phyloP scores from a whole-genome alignment of 2,113 vertebrate genomes.

The Albula goreensis region DNA sequence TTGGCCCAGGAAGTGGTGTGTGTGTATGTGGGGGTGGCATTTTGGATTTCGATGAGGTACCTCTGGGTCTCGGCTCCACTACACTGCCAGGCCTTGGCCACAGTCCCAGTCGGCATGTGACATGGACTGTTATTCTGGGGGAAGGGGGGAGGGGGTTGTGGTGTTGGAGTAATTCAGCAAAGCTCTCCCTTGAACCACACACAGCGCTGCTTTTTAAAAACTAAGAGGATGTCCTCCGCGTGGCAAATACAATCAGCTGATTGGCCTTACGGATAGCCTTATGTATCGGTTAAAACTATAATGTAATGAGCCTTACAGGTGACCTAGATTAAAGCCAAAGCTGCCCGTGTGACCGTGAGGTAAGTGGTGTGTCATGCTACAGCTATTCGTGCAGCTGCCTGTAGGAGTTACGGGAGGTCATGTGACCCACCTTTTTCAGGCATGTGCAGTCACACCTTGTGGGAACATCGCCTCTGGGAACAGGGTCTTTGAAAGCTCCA shows the following conservation, averaged over 20 bases:
- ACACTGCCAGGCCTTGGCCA: conserved; percentile 51
- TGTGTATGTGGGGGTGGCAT: conserved; percentile 43
- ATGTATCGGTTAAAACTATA: neutral
- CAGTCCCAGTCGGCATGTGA: conserved; percentile 49
- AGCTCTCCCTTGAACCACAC: neutral
- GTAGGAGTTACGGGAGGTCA: neutral
- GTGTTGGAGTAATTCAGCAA: neutral
- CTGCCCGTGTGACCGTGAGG: neutral
- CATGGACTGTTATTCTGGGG: conserved; percentile 41
- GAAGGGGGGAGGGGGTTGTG: conserved; percentile 22
- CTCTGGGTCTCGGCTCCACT: conserved; percentile 37
- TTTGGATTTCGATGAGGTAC: conserved; percentile 41
- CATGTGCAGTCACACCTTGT: neutral
- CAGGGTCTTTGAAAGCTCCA: neutral
- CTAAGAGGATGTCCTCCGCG: neutral
- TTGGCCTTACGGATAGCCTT: neutral
- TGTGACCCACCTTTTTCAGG: neutral
- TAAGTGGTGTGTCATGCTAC: neutral
- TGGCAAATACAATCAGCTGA: neutral
- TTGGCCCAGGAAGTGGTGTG: conserved; percentile 41
- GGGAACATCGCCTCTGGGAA: neutral
- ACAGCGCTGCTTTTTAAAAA: conserved; percentile 23
- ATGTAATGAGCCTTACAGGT: neutral
- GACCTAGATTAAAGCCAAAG: neutral
- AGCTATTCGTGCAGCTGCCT: neutral